Base-by-base conservation (phyloP, 1,140 invertebrate genomes). In the Sycobia sp. region DNA sequence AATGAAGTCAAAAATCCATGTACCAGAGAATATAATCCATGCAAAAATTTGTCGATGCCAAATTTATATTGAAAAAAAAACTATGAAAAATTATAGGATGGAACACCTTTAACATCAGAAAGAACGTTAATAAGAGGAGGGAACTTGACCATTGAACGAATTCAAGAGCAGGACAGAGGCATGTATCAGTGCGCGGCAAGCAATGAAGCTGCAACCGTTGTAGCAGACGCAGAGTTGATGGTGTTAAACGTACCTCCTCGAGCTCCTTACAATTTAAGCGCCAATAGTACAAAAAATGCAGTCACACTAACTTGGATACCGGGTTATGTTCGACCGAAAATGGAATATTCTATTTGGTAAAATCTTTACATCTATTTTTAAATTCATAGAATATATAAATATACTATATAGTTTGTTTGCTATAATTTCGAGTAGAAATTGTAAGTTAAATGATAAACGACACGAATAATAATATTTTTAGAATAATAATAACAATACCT, bases 151-250 rank as follows among this genome's bases (percentile, higher is more conserved):
- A 91, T 98, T 46, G 85, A 85, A 59, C 86, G 88, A 60, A 86
- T 97, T 20, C 84, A 88, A 61, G 93, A 96, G 79, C 86, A 89
- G 60, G 96, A 98, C 82, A 88, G 94, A 71, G 95, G 95, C 5
- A 81, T 90, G 61, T 97, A 97, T 80, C 91, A 95, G 76, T 98
- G 96, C 79, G 88, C 93, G 32, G 91, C 93, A 2, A 91, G 88
- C 65, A 98, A 97, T 81, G 93, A 95, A 73, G 93, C 95, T 9
- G 93, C 92, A n/a, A 93, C 91, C 10, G 88, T 97, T 27, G 88
- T 91, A 2, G 87, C 89, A 1, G 90, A 93, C 76, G 92, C 94
- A 2, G 91, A 95, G 80, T 83, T 98, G 36, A 88, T 95, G 76
- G 90, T 98, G 54, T 87, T 95, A 81, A 88, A 95, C 72, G 84